Base-by-base conservation (phyloP, 2,113 vertebrate genomes). In the Oncorhynchus gorbuscha region DNA sequence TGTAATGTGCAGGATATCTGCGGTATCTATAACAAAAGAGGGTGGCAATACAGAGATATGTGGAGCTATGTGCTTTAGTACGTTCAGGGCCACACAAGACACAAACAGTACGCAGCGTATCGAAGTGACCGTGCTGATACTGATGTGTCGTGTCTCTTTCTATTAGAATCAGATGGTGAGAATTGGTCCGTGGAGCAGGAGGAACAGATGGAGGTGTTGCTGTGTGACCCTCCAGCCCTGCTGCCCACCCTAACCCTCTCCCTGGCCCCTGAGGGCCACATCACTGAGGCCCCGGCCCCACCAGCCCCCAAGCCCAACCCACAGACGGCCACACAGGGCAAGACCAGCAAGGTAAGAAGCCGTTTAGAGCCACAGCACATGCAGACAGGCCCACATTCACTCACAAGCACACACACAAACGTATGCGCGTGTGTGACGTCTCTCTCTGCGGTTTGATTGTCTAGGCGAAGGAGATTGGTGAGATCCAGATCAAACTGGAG, bases 401-500 rank as follows among this genome's bases (percentile, higher is more conserved):
- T 45, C 9, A 45, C 9, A 45, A 45, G 11, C 11, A 45, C 39
- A 45, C 39, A 28, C 28, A 28, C 28, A 28, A 45, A 11, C 0
- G 39, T 3, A 3, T 45, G 28, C 8, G 9, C 9, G 35, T 58
- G 16, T 51, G 39, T 67, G 11, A n/a, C n/a, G 22, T 76, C 3
- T 69, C 18, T 62, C 32, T 61, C 59, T 73, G 67, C 39, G 75
- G 22, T 69, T 11, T 70, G 18, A 45, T 1, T 69, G 3, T 64
- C 0, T 88, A 97, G 97, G 88, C 94, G 11, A 97, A 97, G 65
- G 93, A 95, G 73, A 88, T 90, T 4, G 90, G 83, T 78, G 95
- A 96, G 85, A 95, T 89, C 4, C 93, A 98, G 91, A 97, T 99
- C 72, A 99, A 99, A 81, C 83, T 99, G 93, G 97, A 99, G 80